Percentiles rank a stretch among this genome's conserved stretches.
Evolutionary conservation across 2,113 vertebrate species (phyloP).

Genomic region (Oryzias celebensis): DNA sequence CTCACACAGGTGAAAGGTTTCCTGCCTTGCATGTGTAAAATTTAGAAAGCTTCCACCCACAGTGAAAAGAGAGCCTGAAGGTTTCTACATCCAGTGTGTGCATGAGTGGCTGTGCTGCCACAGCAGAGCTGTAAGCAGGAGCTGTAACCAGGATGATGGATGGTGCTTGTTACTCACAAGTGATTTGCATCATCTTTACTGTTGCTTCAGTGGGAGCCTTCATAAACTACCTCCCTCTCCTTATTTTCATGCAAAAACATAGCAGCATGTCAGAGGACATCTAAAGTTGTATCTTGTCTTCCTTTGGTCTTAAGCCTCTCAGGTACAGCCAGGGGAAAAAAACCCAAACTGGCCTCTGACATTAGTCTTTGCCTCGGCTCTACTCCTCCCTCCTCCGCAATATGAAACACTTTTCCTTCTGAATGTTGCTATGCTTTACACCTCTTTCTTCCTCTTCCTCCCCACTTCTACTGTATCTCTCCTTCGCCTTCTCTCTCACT

Average conservation of each 20-base stretch:
- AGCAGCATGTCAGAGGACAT: conserved; percentile 30
- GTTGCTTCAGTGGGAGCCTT: conserved; percentile 45
- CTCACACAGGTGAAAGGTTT: conserved; percentile 42
- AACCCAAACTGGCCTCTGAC: conserved; percentile 27
- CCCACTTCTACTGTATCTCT: conserved; percentile 41
- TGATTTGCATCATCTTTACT: conserved; percentile 70
- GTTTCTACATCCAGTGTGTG: conserved; percentile 49
- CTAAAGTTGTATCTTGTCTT: conserved; percentile 26
- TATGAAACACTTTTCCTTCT: conserved; percentile 59
- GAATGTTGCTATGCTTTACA: conserved; percentile 59
- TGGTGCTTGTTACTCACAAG: conserved; percentile 63
- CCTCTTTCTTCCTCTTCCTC: conserved; percentile 43
- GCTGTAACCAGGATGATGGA: conserved; percentile 65
- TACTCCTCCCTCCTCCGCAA: conserved; percentile 55
- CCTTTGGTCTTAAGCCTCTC: conserved; percentile 45
- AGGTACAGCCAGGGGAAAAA: conserved; percentile 6
- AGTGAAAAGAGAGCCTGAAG: conserved; percentile 34
- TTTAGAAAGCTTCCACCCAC: conserved; percentile 52
- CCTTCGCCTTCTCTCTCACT: conserved; percentile 36
- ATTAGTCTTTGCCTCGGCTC: conserved; percentile 41
- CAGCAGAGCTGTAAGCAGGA: conserved; percentile 22
- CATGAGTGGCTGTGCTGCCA: conserved; percentile 43
- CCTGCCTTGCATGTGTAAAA: conserved; percentile 47
- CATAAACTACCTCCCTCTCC: conserved; percentile 27
- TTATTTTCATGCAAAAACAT: conserved; percentile 33